These are phyloP conservation scores for Cerceris ruficornis DNA, from an alignment of 2,888 invertebrate genomes.

Conservation along the genomic window DNA sequence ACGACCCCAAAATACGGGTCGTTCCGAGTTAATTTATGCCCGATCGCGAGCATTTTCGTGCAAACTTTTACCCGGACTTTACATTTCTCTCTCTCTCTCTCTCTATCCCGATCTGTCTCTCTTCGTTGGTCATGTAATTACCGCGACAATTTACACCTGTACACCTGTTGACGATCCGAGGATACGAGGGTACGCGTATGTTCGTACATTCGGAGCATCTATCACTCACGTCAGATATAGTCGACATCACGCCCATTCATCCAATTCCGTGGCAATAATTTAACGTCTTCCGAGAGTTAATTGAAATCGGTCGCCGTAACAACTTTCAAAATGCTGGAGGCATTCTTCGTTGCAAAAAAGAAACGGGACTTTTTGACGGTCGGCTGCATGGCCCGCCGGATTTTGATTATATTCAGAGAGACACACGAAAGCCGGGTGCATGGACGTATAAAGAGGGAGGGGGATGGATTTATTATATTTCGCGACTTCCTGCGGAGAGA, in stretches of 20 bases:
- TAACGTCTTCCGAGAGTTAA: constrained; percentile 35
- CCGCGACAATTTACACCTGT: not conserved
- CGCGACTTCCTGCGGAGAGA: constrained; percentile 3
- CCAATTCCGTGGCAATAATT: constrained; percentile 39
- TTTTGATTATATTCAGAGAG: constrained; percentile 17
- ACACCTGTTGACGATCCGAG: constrained; percentile 18
- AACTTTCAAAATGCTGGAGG: constrained; percentile 14
- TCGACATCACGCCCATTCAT: constrained; percentile 21
- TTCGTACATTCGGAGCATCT: constrained; percentile 33
- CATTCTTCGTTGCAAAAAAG: constrained; percentile 15
- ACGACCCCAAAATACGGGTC: not conserved
- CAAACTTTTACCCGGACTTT: no score
- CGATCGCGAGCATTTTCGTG: not conserved
- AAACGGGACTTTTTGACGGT: constrained; percentile 7
- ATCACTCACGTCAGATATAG: constrained; percentile 35
- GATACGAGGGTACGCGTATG: constrained; percentile 13
- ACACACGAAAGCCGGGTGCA: not conserved
- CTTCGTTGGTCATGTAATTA: constrained; percentile 19
- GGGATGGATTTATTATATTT: constrained; percentile 19
- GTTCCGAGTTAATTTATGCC: not conserved
- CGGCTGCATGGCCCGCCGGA: constrained; percentile 8
- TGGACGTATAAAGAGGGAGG: not conserved
- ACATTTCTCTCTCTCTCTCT: no score
- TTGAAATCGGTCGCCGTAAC: constrained; percentile 34
- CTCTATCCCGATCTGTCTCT: not conserved